Evolutionary conservation across 2,113 vertebrate genomes (phyloP).

Genomic region (Engraulis encrasicolus): DNA sequence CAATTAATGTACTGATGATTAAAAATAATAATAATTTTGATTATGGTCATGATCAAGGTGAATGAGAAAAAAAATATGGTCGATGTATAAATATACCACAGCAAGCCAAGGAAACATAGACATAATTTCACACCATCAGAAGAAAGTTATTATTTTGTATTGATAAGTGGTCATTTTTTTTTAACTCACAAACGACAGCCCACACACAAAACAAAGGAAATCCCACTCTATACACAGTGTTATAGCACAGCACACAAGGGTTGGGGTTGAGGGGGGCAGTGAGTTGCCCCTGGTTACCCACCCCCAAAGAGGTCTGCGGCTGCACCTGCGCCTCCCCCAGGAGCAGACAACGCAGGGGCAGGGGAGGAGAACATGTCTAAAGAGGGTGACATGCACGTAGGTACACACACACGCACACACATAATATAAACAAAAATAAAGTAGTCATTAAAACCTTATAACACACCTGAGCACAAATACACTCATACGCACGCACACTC

Average conservation of each 20-base stretch:
- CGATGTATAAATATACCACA: neutral
- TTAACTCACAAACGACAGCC: neutral
- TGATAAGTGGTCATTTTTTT: neutral
- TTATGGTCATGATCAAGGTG: neutral
- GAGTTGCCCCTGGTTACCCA: slow-evolving; percentile 78
- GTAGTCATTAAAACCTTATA: neutral
- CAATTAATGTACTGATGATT: neutral
- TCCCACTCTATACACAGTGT: neutral
- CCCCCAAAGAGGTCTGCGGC: slow-evolving; percentile 95
- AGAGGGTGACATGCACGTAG: neutral
- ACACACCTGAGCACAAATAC: neutral
- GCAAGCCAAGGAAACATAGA: neutral
- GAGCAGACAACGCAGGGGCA: slow-evolving; percentile 81
- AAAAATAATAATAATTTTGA: neutral
- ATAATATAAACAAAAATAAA: neutral
- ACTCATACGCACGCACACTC: neutral
- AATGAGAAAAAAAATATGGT: neutral
- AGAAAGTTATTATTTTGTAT: neutral
- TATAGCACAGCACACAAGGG: neutral
- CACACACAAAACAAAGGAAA: neutral
- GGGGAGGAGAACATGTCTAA: slow-evolving; percentile 87
- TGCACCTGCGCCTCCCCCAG: slow-evolving; percentile 85
- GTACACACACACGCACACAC: slow-evolving; percentile 31
- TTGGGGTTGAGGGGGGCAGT: too few species aligned
- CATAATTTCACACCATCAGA: neutral